These are phyloP conservation scores for Eubucco bourcierii DNA, from an alignment of 2,113 vertebrate genomes.

Conservation along the genomic window DNA sequence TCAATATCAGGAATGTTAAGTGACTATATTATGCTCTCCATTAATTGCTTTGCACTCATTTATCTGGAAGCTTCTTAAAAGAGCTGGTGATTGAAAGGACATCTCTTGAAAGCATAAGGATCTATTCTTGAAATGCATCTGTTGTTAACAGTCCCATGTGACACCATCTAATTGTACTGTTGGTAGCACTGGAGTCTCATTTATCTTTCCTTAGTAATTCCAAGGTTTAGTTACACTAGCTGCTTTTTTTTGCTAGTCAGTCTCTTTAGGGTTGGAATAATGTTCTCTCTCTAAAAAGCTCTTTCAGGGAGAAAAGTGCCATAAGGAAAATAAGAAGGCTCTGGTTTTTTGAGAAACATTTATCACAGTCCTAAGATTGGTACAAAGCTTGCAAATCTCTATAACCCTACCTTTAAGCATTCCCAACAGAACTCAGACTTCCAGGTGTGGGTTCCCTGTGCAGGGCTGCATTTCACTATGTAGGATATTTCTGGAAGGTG, in stretches of 20 bases:
- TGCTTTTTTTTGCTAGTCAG: not conserved
- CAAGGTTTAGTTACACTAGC: not conserved
- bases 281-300: not conserved
- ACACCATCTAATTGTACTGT: not conserved
- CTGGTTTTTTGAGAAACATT: not conserved
- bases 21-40: not conserved
- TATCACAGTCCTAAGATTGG: not conserved
- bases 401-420: not conserved
- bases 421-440: not conserved
- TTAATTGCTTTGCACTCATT: not conserved
- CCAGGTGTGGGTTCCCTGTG: not conserved
- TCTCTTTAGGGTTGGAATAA: not conserved
- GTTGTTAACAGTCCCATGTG: not conserved
- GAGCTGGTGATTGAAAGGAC: not conserved
- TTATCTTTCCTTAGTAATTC: not conserved
- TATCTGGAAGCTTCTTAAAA: not conserved
- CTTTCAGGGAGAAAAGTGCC: not conserved
- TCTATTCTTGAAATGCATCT: not conserved
- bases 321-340: not conserved
- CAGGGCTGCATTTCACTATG: not conserved
- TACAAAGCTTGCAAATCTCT: not conserved
- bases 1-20: conserved; percentile 4
- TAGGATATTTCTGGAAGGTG: not conserved
- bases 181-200: not conserved
- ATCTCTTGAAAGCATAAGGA: not conserved